Base-by-base conservation (phyloP, 1,140 invertebrate species). In the Brachionus angularis region DNA sequence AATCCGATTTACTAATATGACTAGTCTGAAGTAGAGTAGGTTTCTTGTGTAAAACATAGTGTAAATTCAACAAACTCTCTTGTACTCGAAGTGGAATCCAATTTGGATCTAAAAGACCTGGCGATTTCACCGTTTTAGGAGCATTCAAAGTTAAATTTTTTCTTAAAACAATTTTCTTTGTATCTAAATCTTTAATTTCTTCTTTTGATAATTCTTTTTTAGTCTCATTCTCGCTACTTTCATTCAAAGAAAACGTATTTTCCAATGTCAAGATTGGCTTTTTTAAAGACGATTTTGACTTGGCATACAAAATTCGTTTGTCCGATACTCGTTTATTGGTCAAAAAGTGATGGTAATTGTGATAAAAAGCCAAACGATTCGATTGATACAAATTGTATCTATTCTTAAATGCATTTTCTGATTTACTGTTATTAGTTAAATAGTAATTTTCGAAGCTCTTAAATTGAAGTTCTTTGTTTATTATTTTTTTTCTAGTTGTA, bases 1-100 rank as follows among this genome's bases (percentile, higher is more conserved):
- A 58, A 58, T 58, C 53, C 2, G 53, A 58, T 23, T 58, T 58
- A 36, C 53, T 58, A 23, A 58, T 58, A 23, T 36, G 53, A 39
- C 53, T 58, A 1, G 53, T 58, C 25, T 58, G 53, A 29, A 58
- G 27, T 39, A 58, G 33, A 39, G 53, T 58, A n/a, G 53, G 53
- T 58, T 58, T 58, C 27, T 58, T 58, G 33, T 58, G 53, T 12
- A 58, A 12, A 16, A 23, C 25, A 36, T 58, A 58, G 33, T 58
- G 53, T 58, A 58, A 39, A 58, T 58, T 58, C 3, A 58, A 23
- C 14, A 58, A 12, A 12, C 53, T 58, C 27, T 58, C 53, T 7
- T 36, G 53, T 2, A 58, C 53, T 23, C 25, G 23, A 14, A 39
- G 33, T 12, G 53, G 53, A 29, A 58, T 58, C 53, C 53, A 58